Evolutionary conservation across 2,113 vertebrate genomes (phyloP), one percentile per base, ranked within the genome.

Genomic region (Rhizomys pruinosus): DNA sequence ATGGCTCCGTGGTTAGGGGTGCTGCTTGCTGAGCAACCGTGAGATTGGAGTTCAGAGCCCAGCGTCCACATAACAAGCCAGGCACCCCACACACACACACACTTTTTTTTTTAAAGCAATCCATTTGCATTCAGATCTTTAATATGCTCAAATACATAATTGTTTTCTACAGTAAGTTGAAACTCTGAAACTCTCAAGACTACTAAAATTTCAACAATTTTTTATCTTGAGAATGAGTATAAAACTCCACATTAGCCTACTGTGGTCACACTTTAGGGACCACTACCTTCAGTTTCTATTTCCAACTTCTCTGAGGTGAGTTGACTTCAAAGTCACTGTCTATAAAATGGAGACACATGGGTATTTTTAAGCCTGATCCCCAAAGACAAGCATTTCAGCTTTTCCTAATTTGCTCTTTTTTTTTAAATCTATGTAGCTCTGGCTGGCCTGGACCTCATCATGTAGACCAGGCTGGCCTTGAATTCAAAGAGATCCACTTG

Each of bases 151-250:
- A 61, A 72, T 19, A 74, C 25, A 19, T 61, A 61, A 61, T 8
- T 73, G n/a, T 72, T 55, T 86, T 59, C 29, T 55, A 29, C 66
- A 80, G 25, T 37, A 68, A 69, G 73, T 6, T 77, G 91, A 55
- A 39, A 11, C 63, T 89, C 74, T 34, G 20, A 84, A 82, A 82
- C 39, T 90, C 73, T 34, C 29, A 27, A 87, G 29, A 34, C 16
- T 34, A 34, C 17, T 63, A 47, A 87, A 90, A 93, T 90, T 80
- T 85, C 39, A 74, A 68, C 34, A 85, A 92, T 81, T 81, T 44
- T 84, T 68, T 69, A 63, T 64, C 84, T n/a, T 59, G 23, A 89
- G 77, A 27, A 23, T 69, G 0, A 66, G 39, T 39, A 61, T 2
- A 64, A 68, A 84, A 29, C 63, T n/a, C 11, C 29, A 68, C 42